These are phyloP conservation scores for Acrossocheilus fasciatus DNA, from an alignment of 2,797 vertebrate genomes.

Conservation along the genomic window DNA sequence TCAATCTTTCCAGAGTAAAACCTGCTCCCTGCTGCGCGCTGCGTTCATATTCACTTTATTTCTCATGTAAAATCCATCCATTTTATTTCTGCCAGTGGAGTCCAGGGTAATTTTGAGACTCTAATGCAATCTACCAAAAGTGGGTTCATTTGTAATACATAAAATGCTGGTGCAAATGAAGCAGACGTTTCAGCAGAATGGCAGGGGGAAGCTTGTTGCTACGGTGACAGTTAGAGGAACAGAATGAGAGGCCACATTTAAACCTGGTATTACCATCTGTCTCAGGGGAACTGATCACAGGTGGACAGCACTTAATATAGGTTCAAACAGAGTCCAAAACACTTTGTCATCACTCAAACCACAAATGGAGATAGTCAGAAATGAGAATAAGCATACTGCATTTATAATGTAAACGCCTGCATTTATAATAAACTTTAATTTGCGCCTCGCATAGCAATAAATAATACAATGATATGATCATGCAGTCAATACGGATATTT, in stretches of 20 bases:
- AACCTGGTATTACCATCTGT: constrained; percentile 10
- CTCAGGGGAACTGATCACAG: not conserved
- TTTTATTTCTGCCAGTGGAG: constrained; percentile 36
- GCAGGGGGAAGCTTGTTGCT: constrained; percentile 29
- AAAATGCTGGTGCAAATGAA: constrained; percentile 20
- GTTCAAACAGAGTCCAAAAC: constrained; percentile 8
- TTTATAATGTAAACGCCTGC: not conserved
- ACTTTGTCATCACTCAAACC: not conserved
- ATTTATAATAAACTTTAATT: not conserved
- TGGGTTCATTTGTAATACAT: constrained; percentile 33
- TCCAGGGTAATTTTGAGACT: constrained; percentile 26
- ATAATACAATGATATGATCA: not conserved
- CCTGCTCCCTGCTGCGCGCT: constrained; percentile 13
- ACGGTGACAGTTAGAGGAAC: constrained; percentile 19
- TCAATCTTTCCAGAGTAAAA: constrained; percentile 38
- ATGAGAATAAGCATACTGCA: not conserved
- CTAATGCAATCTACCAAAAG: constrained; percentile 29
- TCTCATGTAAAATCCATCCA: constrained; percentile 33
- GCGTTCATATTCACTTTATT: constrained; percentile 26
- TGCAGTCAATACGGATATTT: not conserved
- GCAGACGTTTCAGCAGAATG: constrained; percentile 12
- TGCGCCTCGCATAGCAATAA: not conserved
- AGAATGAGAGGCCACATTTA: constrained; percentile 10
- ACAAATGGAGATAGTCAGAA: not conserved
- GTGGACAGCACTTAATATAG: constrained; percentile 4